Evolutionary conservation across 2,888 invertebrate species (phyloP).

Genomic region (Gerris lacustris): DNA sequence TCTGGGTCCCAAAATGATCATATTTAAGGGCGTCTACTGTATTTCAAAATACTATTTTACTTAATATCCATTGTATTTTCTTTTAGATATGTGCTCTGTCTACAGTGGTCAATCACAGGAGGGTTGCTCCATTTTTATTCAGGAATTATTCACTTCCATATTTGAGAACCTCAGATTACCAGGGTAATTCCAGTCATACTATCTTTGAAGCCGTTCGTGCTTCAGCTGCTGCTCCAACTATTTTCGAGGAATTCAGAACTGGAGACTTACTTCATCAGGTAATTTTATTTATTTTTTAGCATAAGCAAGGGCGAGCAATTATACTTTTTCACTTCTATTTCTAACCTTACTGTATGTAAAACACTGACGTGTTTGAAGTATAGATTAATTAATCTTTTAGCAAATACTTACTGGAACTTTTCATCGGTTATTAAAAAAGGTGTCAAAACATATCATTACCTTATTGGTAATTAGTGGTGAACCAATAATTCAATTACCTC

Average conservation of each 20-base stretch:
- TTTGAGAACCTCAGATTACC: constrained; percentile 54
- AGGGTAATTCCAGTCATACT: constrained; percentile 54
- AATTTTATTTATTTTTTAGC: constrained; percentile 19
- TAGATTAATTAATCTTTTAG: too few relatives aligned
- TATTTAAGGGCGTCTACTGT: too few relatives aligned
- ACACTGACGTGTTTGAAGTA: constrained; percentile 5
- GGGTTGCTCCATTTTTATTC: constrained; percentile 66
- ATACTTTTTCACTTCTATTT: background rate
- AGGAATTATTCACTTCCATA: constrained; percentile 69
- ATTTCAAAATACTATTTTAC: too few relatives aligned
- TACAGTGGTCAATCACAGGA: constrained; percentile 60
- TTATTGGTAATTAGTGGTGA: too few relatives aligned
- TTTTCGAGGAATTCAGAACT: constrained; percentile 69
- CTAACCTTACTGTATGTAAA: background rate
- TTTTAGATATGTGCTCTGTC: constrained; percentile 61
- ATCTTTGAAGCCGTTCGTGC: constrained; percentile 79
- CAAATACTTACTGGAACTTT: too few relatives aligned
- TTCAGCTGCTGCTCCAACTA: constrained; percentile 82
- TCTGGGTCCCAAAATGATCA: too few relatives aligned
- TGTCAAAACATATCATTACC: too few relatives aligned
- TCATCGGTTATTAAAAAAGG: too few relatives aligned
- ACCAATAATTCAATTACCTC: too few relatives aligned
- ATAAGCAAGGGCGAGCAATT: background rate
- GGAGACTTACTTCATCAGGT: constrained; percentile 58
- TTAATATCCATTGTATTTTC: background rate